Evolutionary conservation across 2,113 vertebrate genomes (phyloP), one percentile per base, ranked within the genome.

Genomic region (Pomatostomus ruficeps): DNA sequence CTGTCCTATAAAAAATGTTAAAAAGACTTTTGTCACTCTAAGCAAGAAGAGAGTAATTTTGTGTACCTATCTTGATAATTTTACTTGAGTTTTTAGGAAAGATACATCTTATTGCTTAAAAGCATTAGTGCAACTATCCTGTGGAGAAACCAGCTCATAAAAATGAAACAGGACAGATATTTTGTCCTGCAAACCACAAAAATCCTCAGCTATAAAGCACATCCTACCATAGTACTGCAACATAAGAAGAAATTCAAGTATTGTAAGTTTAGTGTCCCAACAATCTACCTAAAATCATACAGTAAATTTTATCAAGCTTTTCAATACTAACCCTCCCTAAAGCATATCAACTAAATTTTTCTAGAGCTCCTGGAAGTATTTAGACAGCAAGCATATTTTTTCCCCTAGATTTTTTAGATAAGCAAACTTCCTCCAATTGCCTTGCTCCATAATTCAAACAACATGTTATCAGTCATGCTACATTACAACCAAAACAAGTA

Each of bases 1-100:
- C 93, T 98, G 98, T 48, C 98, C 98, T 98, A 90, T 93, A 94
- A 94, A 85, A 25, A 19, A 38, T 1, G 33, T 88, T 58, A 14
- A 88, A 48, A 83, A 76, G 10, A 83, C 12, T 62, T 29, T 43
- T 35, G 51, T 97, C 52, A 97, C 42, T 29, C 36, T 85, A 82
- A 89, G 49, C 24, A 79, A 63, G 25, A 55, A 45, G 26, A 65
- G 21, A 83, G 10, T 22, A 26, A 91, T 36, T 61, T 76, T 33
- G 25, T 14, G 10, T 40, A 57, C 35, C n/a, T 86, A 68, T 20
- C 13, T 33, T 35, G 26, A 46, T 48, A 19, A 36, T 58, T 42
- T 82, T 36, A 89, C 17, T 46, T 48, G 29, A 74, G 10, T 15
- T 85, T 70, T 86, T 28, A 72, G 29, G 25, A 65, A 91, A 87